Evolutionary conservation across 2,113 vertebrate genomes (phyloP).

Genomic region (Triplophysa siluroides): DNA sequence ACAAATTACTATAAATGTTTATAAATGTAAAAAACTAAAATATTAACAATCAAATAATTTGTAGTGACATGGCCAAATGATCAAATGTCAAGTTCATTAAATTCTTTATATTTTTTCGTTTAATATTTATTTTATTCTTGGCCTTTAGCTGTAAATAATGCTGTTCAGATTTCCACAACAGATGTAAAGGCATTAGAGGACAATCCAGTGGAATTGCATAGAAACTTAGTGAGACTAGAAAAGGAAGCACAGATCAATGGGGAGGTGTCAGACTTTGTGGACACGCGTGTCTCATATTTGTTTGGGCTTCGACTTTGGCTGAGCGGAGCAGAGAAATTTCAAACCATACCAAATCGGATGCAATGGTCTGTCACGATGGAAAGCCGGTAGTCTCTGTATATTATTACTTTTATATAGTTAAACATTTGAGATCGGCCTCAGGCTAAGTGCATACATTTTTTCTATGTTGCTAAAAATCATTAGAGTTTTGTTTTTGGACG

Average conservation of each 20-base stretch:
- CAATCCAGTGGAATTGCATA: slow-evolving; percentile 69
- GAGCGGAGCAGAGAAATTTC: slow-evolving; percentile 40
- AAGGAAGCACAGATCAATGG: slow-evolving; percentile 64
- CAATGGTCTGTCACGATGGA: slow-evolving; percentile 40
- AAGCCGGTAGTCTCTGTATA: neutral
- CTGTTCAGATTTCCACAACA: slow-evolving; percentile 16
- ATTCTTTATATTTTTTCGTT: too few species aligned
- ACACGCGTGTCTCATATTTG: slow-evolving; percentile 66
- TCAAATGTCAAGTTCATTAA: too few species aligned
- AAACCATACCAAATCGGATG: slow-evolving; percentile 39
- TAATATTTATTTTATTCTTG: neutral
- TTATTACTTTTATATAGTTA: slow-evolving; percentile 12
- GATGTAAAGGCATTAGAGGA: slow-evolving; percentile 13
- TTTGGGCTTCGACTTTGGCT: slow-evolving; percentile 67
- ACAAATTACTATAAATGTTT: too few species aligned
- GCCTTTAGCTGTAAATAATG: neutral
- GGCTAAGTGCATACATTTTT: neutral
- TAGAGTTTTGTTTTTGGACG: slow-evolving; percentile 7
- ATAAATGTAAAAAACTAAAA: too few species aligned
- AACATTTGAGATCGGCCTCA: slow-evolving; percentile 5
- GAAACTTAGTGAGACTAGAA: slow-evolving; percentile 36
- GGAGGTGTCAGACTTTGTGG: slow-evolving; percentile 66
- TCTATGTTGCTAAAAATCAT: neutral
- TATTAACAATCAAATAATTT: too few species aligned
- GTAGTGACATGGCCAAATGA: too few species aligned